Evolutionary conservation across 2,888 invertebrate species (phyloP), one percentile per base, ranked within the genome.

Genomic region (Metalampra italica): DNA sequence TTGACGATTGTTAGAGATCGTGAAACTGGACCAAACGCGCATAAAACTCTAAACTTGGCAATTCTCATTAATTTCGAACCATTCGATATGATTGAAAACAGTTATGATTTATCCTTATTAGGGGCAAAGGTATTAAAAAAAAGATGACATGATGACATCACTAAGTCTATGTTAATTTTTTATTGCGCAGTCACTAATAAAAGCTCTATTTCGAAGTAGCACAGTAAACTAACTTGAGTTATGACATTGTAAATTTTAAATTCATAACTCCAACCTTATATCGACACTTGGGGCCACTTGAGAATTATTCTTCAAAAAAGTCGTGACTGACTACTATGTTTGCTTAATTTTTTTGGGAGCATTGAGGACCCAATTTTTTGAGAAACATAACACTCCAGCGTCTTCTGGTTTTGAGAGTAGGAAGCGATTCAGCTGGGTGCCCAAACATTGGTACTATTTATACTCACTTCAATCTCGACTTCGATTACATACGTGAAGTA

Each of bases 311-410:
- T 39, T 39, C 3, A 15, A 39, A 22, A 36, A 22, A 15, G 15
- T 40, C 40, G 40, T 40, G 40, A 22, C 40, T 15, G 40, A 40
- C 40, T 40, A 40, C 40, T 15, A 61, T 68, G 62, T 75, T 72
- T 71, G 63, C 63, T 68, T 71, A 72, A 66, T 58, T 60, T 68
- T 70, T 72, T 66, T 59, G 62, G 66, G 60, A 69, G 71, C 66
- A 41, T 38, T 34, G 61, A 65, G 68, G 65, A 64, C 59, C 68
- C 70, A 67, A 74, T 71, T 71, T 70, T 64, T 61, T 62, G 57
- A 64, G 59, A 59, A 53, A 66, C 62, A 71, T 61, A 71, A 70
- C 73, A 75, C 75, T 78, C 55, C 57, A 71, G 42, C 41, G 47
- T 55, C 54, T 50, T 46, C 56, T 48, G 53, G 51, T 55, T 29